These are phyloP conservation scores for Alectura lathami DNA, from an alignment of 2,113 vertebrate species.

Conservation along the genomic window DNA sequence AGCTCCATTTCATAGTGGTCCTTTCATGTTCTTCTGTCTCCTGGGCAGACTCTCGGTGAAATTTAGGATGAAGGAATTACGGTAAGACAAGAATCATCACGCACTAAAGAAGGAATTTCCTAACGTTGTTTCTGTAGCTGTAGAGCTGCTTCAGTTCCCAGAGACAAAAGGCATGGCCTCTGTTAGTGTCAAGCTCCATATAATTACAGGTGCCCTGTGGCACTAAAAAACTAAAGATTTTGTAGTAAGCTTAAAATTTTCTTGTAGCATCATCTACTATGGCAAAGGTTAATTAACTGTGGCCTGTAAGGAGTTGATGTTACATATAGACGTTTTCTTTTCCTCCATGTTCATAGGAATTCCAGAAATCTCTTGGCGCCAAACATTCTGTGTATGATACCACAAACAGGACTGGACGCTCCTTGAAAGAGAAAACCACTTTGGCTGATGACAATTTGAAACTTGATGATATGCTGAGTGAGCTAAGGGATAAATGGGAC, in stretches of 20 bases:
- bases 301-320: neutral
- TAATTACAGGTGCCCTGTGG: neutral
- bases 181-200: neutral
- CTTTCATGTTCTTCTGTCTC: neutral
- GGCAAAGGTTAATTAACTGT: neutral
- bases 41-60: neutral
- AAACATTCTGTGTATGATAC: constrained; percentile 98
- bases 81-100: neutral
- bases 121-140: neutral
- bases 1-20: neutral
- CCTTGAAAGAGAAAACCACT: constrained; percentile 93
- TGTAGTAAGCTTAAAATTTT: neutral
- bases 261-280: neutral
- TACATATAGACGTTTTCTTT: neutral
- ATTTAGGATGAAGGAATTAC: neutral
- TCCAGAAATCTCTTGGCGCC: constrained; percentile 93
- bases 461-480: constrained; percentile 95
- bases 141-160: neutral
- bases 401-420: constrained; percentile 89
- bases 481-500: constrained; percentile 98
- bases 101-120: neutral
- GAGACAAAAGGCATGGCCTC: neutral
- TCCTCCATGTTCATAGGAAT: constrained; percentile 80
- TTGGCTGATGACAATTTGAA: constrained; percentile 93
- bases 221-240: neutral